These are phyloP conservation scores for Rana temporaria DNA, from an alignment of 2,113 vertebrate species.

Conservation along the genomic window DNA sequence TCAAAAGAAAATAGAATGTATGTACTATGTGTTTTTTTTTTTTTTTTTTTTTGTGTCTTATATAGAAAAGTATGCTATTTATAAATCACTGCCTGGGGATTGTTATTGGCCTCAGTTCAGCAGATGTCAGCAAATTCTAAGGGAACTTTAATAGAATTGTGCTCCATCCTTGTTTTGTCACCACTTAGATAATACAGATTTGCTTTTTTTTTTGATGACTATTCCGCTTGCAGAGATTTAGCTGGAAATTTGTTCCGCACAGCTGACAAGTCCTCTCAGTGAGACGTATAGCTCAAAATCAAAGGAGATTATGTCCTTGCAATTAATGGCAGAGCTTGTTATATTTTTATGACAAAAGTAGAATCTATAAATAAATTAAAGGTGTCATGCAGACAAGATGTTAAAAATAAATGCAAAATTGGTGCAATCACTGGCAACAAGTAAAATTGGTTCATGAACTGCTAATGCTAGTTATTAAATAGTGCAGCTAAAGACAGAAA, in stretches of 20 bases:
- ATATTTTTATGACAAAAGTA: neutral
- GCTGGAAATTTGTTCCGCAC: slow-evolving; percentile 5
- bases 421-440: too few relatives aligned
- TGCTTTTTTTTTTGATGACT: slow-evolving; percentile 45
- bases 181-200: slow-evolving; percentile 46
- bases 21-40: too few relatives aligned
- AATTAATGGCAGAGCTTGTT: slow-evolving; percentile 2
- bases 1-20: too few relatives aligned
- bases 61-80: slow-evolving; percentile 4
- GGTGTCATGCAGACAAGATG: too few relatives aligned
- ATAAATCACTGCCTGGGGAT: slow-evolving; percentile 28
- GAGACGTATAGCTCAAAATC: too few relatives aligned
- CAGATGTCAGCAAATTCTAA: slow-evolving; percentile 43
- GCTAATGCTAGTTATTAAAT: too few relatives aligned
- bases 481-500: too few relatives aligned
- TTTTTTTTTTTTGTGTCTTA: too few relatives aligned
- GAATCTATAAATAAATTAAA: neutral
- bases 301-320: neutral
- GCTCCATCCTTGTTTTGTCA: slow-evolving; percentile 38
- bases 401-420: too few relatives aligned
- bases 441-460: too few relatives aligned
- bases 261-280: slow-evolving; percentile 13
- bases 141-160: slow-evolving; percentile 36
- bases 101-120: slow-evolving; percentile 37
- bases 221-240: slow-evolving; percentile 27